Evolutionary conservation across 2,797 vertebrate genomes (phyloP).

Genomic region (Hoplostethus mediterraneus): DNA sequence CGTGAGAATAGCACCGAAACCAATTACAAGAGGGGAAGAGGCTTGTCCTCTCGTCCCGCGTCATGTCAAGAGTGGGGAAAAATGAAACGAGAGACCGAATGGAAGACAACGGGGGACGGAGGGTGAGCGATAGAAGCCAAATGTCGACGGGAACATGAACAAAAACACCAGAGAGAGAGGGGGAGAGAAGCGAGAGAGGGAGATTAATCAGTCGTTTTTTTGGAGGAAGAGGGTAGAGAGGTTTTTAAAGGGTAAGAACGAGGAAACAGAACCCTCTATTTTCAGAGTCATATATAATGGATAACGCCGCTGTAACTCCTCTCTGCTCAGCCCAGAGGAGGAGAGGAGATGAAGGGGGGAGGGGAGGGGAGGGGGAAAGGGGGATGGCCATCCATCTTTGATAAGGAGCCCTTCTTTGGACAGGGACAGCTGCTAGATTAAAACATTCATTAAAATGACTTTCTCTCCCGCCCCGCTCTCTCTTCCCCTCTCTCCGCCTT

Average conservation of each 20-base stretch:
- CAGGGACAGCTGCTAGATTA: constrained; percentile 83
- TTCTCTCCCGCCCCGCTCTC: constrained; percentile 42
- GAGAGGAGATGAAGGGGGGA: constrained; percentile 37
- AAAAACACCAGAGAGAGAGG: constrained; percentile 58
- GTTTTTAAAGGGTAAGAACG: constrained; percentile 80
- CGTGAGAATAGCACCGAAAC: constrained; percentile 50
- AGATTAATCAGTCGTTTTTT: constrained; percentile 65
- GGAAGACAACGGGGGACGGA: constrained; percentile 26
- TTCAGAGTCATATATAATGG: constrained; percentile 86
- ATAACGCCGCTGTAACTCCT: constrained; percentile 80
- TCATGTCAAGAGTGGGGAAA: constrained; percentile 52
- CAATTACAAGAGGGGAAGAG: constrained; percentile 59
- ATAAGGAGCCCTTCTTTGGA: constrained; percentile 82
- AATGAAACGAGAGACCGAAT: constrained; percentile 49
- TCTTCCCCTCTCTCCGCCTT: constrained; percentile 21
- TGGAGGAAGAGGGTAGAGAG: constrained; percentile 52
- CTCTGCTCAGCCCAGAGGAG: constrained; percentile 72
- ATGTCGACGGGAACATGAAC: constrained; percentile 67
- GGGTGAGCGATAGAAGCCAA: constrained; percentile 53
- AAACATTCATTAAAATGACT: constrained; percentile 85
- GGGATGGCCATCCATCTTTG: constrained; percentile 83
- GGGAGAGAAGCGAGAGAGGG: constrained; percentile 48
- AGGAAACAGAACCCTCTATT: constrained; percentile 82
- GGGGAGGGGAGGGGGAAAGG: constrained; percentile 31
- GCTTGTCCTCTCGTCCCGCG: constrained; percentile 55